Base-by-base conservation (phyloP, 2,888 invertebrate genomes). In the Lypha dubia region DNA sequence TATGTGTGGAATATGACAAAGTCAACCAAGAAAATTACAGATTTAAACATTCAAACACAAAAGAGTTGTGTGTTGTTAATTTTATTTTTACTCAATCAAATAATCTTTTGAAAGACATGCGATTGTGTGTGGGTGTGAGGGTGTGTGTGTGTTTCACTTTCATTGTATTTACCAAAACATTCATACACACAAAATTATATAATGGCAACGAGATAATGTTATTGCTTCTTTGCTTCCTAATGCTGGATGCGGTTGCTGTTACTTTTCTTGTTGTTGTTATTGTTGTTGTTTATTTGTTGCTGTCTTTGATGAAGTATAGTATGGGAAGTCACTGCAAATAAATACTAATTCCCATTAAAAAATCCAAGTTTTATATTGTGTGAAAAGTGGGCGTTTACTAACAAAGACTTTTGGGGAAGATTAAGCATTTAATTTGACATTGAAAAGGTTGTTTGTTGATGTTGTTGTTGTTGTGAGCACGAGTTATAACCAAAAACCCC, bases 391-490 rank as follows among this genome's bases (percentile, higher is more conserved):
- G 84, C 84, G 84, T 81, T 67, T 58, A 17, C 77, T 28, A 60
- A 24, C 60, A 74, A 81, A 73, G 84, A 77, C 84, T 83, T 79
- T 83, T 83, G 71, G 73, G 65, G 75, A 84, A 86, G 84, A 86
- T 86, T 81, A 86, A 86, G 75, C 77, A 83, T 84, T 84, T 77
- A 84, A 79, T 81, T 81, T 86, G 86, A 84, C 86, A 86, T 86
- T 86, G 86, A 86, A 86, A 81, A 79, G 86, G 84, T 77, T 82
- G n/a, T n/a, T n/a, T n/a, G n/a, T n/a, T n/a, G n/a, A n/a, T n/a
- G n/a, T n/a, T n/a, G n/a, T n/a, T n/a, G 79, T 70, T 28, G 28
- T 32, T 79, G 58, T 53, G 62, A 81, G 41, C 11, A 51, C 67
- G 49, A 77, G 56, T 76, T 63, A 49, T 56, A 74, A 75, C 63